Evolutionary conservation across 1,140 invertebrate species (phyloP).

Genomic region (Drosophila suzukii): DNA sequence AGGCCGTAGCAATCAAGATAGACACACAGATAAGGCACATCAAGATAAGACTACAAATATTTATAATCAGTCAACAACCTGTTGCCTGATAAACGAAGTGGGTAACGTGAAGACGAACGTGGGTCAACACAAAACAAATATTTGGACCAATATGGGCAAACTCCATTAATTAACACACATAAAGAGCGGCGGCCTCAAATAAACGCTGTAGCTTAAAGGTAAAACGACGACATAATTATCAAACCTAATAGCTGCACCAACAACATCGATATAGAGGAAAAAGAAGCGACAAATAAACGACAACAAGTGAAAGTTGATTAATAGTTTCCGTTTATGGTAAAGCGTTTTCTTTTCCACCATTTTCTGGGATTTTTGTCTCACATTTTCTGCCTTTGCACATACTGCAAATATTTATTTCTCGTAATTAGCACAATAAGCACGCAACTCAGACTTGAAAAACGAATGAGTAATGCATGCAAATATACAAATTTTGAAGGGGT

Average conservation of each 20-base stretch:
- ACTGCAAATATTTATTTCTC: slow-evolving; percentile 29
- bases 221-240: slow-evolving; percentile 15
- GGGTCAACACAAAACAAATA: slow-evolving; percentile 37
- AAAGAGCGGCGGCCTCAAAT: slow-evolving; percentile 12
- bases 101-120: slow-evolving; percentile 17
- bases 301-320: slow-evolving; percentile 78
- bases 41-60: slow-evolving; percentile 44
- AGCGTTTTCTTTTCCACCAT: slow-evolving; percentile 30
- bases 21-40: slow-evolving; percentile 43
- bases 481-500: slow-evolving; percentile 1
- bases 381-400: slow-evolving; percentile 22
- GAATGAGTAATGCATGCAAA: slow-evolving; percentile 67
- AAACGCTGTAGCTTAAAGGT: not conserved
- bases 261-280: slow-evolving; percentile 11
- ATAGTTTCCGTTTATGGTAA: slow-evolving; percentile 74
- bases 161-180: slow-evolving; percentile 55
- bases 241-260: slow-evolving; percentile 16
- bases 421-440: slow-evolving; percentile 50
- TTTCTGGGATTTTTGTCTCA: slow-evolving; percentile 5
- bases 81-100: slow-evolving; percentile 28
- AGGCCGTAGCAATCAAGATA: slow-evolving; percentile 39
- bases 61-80: slow-evolving; percentile 74
- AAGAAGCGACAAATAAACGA: slow-evolving; percentile 23
- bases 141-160: slow-evolving; percentile 29
- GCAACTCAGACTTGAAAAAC: slow-evolving; percentile 33